A percentile compares a stretch with the other conserved stretches of the same genome.
phyloP scores from a whole-genome alignment of 2,888 invertebrate species.

The Operophtera brumata region DNA sequence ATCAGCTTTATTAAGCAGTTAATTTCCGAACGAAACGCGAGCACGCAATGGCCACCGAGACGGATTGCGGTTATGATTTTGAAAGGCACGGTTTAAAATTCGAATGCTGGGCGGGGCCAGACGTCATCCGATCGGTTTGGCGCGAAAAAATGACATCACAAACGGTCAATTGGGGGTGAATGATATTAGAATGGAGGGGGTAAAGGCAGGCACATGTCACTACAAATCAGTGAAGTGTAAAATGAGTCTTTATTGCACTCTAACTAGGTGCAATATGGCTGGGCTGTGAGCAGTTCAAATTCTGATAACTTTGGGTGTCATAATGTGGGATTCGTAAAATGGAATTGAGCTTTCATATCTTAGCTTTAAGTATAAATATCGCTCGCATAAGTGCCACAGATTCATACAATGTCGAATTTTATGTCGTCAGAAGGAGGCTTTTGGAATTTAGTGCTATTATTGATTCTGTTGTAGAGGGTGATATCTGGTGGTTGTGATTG shows the following conservation, averaged over 20 bases:
- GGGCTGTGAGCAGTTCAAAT: neutral
- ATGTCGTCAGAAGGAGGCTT: neutral
- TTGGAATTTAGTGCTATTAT: neutral
- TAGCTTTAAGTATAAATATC: neutral
- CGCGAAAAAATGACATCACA: constrained; percentile 74
- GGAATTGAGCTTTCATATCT: neutral
- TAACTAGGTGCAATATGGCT: neutral
- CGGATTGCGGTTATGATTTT: constrained; percentile 67
- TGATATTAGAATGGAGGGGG: constrained; percentile 43
- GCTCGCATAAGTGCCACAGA: neutral
- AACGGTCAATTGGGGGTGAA: constrained; percentile 71
- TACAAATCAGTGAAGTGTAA: neutral
- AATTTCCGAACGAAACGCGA: constrained; percentile 42
- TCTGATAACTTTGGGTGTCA: neutral
- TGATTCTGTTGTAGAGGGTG: constrained; percentile 40
- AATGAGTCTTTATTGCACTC: neutral
- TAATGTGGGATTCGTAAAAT: neutral
- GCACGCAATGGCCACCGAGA: constrained; percentile 47
- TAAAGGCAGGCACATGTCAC: constrained; percentile 10
- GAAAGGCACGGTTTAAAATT: constrained; percentile 62
- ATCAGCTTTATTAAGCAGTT: constrained; percentile 24
- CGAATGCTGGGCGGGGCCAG: constrained; percentile 61
- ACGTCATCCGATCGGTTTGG: constrained; percentile 63
- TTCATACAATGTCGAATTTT: neutral
- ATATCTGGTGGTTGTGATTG: constrained; percentile 51